These are phyloP conservation scores for Neodiprion pinetum DNA, from an alignment of 1,140 invertebrate species.

Conservation along the genomic window DNA sequence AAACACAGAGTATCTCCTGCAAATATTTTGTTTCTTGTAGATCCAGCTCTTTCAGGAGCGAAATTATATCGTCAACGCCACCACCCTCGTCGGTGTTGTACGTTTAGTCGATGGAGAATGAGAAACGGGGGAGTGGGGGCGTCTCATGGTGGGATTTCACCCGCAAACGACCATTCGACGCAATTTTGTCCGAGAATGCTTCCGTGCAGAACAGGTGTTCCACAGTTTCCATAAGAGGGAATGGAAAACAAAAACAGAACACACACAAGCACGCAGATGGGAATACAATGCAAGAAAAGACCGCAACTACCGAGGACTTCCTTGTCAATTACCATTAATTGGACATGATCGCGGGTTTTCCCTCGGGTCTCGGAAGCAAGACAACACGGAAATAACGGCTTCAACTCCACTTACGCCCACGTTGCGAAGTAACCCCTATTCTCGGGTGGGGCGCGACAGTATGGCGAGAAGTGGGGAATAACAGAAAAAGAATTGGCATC, in stretches of 20 bases:
- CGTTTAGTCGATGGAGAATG: too few species aligned
- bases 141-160: too few species aligned
- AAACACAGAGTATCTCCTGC: too few species aligned
- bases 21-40: too few species aligned
- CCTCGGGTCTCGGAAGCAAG: neutral
- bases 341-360: neutral
- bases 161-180: too few species aligned
- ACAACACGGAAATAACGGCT: neutral
- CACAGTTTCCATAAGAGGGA: neutral
- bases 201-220: neutral
- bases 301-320: neutral
- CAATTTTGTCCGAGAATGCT: too few species aligned
- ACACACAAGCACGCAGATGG: neutral
- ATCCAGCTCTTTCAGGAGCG: too few species aligned
- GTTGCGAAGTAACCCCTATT: neutral
- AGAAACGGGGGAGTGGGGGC: too few species aligned
- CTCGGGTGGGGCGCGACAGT: neutral
- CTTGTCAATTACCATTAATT: conserved; percentile 1
- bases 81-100: too few species aligned
- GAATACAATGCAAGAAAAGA: too few species aligned
- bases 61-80: too few species aligned
- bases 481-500: neutral
- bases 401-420: neutral
- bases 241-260: neutral
- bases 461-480: neutral